These are phyloP conservation scores for Molossus molossus DNA, from an alignment of 2,797 vertebrate species.

Conservation along the genomic window DNA sequence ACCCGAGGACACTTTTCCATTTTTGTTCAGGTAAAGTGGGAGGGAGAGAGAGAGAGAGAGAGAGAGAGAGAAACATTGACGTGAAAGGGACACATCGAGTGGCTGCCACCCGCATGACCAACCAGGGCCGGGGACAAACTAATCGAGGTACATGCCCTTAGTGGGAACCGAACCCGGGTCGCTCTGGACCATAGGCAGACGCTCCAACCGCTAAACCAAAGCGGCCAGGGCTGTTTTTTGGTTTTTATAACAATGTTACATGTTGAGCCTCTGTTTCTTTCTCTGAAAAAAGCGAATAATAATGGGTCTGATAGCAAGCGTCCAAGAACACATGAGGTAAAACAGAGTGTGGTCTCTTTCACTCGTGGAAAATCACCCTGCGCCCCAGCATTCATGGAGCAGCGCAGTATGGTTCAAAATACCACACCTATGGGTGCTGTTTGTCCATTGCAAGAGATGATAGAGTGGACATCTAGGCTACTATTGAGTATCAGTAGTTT, in stretches of 20 bases:
- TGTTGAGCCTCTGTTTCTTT: slow-evolving; percentile 36
- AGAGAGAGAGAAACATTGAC: too few relatives aligned
- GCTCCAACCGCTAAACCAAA: too few relatives aligned
- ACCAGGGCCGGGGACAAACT: too few relatives aligned
- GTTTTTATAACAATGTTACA: neutral
- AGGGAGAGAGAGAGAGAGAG: too few relatives aligned
- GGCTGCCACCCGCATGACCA: too few relatives aligned
- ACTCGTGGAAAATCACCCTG: neutral
- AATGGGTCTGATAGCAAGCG: neutral
- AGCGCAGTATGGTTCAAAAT: neutral
- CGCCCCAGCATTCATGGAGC: neutral
- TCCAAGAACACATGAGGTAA: neutral
- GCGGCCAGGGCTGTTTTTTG: neutral
- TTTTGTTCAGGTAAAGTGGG: too few relatives aligned
- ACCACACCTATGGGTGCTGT: too few relatives aligned
- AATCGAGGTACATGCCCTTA: too few relatives aligned
- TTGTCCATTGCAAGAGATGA: neutral
- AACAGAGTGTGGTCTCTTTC: neutral
- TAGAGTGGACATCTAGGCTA: neutral
- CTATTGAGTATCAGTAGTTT: neutral
- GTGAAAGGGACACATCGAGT: too few relatives aligned
- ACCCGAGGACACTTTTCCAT: too few relatives aligned
- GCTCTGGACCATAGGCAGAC: too few relatives aligned
- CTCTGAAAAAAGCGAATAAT: neutral
- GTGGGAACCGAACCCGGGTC: too few relatives aligned